These are phyloP conservation scores for Cremastinae sp. DNA, from an alignment of 2,888 invertebrate genomes.

Conservation along the genomic window DNA sequence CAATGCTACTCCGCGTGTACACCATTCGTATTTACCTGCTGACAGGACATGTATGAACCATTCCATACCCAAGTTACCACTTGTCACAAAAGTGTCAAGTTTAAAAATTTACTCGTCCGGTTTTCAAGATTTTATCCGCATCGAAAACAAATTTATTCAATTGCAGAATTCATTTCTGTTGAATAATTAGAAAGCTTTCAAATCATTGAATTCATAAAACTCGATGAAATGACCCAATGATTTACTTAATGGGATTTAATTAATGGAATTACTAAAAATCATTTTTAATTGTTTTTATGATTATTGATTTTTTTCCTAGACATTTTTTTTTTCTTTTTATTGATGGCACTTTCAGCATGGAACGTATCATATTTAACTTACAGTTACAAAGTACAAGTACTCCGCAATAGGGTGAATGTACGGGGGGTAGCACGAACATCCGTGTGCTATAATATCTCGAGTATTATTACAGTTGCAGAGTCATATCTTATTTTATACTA, in stretches of 20 bases:
- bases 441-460: conserved; percentile 32
- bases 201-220: too few relatives aligned
- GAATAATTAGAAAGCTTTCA: too few relatives aligned
- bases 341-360: not conserved
- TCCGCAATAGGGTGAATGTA: conserved; percentile 34
- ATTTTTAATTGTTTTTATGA: too few relatives aligned
- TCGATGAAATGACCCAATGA: too few relatives aligned
- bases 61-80: not conserved
- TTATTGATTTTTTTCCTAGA: too few relatives aligned
- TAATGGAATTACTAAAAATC: too few relatives aligned
- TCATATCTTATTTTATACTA: conserved; percentile 30
- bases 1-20: conserved; percentile 16
- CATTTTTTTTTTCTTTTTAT: too few relatives aligned
- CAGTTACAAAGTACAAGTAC: not conserved
- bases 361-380: conserved; percentile 1
- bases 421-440: conserved; percentile 43
- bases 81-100: not conserved
- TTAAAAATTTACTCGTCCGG: too few relatives aligned
- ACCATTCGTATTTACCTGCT: conserved; percentile 22
- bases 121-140: too few relatives aligned
- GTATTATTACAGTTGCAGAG: conserved; percentile 24
- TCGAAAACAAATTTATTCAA: too few relatives aligned
- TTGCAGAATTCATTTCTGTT: too few relatives aligned
- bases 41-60: conserved; percentile 21
- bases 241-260: too few relatives aligned